phyloP scores from a whole-genome alignment of 2,888 invertebrate species.

The Gymnocheta viridis region DNA sequence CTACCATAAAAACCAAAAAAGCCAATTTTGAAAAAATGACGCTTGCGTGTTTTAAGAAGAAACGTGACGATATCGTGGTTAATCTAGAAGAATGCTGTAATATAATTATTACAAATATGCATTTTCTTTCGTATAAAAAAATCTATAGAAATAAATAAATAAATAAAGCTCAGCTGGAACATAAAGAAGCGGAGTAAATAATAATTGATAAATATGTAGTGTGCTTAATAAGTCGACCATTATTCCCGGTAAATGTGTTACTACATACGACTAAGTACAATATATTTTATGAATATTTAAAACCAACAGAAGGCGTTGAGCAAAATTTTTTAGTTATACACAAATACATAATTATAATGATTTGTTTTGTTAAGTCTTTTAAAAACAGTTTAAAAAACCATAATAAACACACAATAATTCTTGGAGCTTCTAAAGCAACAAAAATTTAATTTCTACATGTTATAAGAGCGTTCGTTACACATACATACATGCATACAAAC shows the following conservation, averaged over 20 bases:
- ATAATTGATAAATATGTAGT: not conserved
- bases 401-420: conserved; percentile 70
- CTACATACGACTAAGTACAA: not conserved
- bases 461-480: conserved; percentile 52
- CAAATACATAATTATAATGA: conserved; percentile 62
- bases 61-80: no score
- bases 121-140: no score
- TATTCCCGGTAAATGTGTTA: not conserved
- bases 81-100: no score
- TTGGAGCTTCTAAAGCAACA: conserved; percentile 31
- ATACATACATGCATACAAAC: not conserved
- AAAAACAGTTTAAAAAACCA: conserved; percentile 70
- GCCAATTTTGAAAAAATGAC: no score
- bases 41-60: no score
- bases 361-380: conserved; percentile 57
- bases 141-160: no score
- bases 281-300: not conserved
- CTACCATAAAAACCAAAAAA: no score
- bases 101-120: no score
- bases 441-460: conserved; percentile 47
- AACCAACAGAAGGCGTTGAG: conserved; percentile 33
- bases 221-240: conserved; percentile 5
- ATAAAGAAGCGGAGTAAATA: no score
- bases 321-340: conserved; percentile 23
- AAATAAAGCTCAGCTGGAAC: no score